A percentile compares a stretch with the other conserved stretches of the same genome.
phyloP scores from a whole-genome alignment of 2,797 vertebrate species.

The Serranus cabrilla region DNA sequence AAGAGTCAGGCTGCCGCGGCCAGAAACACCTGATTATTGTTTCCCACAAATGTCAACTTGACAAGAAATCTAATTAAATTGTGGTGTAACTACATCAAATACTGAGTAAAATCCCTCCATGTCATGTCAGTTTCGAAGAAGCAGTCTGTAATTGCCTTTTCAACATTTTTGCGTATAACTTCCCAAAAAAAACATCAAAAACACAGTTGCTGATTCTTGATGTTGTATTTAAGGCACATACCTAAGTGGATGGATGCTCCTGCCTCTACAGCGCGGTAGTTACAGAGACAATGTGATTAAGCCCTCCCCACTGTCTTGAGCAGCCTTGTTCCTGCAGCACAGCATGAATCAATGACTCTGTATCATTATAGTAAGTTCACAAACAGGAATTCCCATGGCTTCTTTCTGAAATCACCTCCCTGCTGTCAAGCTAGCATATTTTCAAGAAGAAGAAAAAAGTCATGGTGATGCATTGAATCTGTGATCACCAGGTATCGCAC shows the following conservation, averaged over 20 bases:
- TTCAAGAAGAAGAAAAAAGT: background rate
- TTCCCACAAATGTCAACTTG: slow-evolving; percentile 23
- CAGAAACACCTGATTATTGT: slow-evolving; percentile 5
- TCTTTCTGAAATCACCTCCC: slow-evolving; percentile 24
- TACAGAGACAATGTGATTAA: slow-evolving; percentile 53
- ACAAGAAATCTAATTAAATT: slow-evolving; percentile 6
- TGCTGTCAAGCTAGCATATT: background rate
- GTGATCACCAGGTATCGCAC: background rate
- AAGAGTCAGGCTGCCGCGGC: background rate
- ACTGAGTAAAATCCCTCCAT: background rate
- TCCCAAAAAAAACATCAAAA: background rate
- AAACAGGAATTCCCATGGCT: slow-evolving; percentile 18
- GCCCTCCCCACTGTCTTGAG: slow-evolving; percentile 33
- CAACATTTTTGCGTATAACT: background rate
- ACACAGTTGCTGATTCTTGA: slow-evolving; percentile 1
- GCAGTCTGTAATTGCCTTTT: background rate
- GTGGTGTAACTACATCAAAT: background rate
- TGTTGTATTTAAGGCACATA: slow-evolving; percentile 29
- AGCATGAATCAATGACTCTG: slow-evolving; percentile 53
- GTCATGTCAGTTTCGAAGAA: background rate
- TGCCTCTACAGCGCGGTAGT: slow-evolving; percentile 26
- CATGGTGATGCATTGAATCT: slow-evolving; percentile 12
- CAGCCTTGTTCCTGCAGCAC: slow-evolving; percentile 30
- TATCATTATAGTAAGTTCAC: slow-evolving; percentile 34
- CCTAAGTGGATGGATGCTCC: slow-evolving; percentile 25